Base-by-base conservation (phyloP, 2,113 vertebrate species). In the Cyprinus carpio region DNA sequence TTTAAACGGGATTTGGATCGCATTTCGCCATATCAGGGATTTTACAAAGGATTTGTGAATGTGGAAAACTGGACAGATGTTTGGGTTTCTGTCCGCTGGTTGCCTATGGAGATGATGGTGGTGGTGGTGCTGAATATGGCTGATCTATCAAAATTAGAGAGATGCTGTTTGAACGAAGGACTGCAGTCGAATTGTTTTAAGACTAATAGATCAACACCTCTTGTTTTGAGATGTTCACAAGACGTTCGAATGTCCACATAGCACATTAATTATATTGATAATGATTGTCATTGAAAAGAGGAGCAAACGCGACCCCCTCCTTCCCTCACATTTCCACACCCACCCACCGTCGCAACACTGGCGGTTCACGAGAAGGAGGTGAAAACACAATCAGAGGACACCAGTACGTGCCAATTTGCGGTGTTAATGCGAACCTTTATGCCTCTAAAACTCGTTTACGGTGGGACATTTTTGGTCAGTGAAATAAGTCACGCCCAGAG, bases 401-500 rank as follows among this genome's bases (percentile, higher is more conserved):
- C 1, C 43, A 72, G 25, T 51, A 43, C 25, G 16, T n/a, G 31
- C 5, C 76, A n/a, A 16, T 29, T 82, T 31, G 25, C 23, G n/a
- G 79, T 81, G 58, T 20, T 46, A 69, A 60, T 3, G 8, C 16
- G 43, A 64, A 58, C 16, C 25, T 62, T 82, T 12, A 9, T 25
- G 54, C 29, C 18, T 34, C 8, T 5, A n/a, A 76, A 40, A n/a
- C 27, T 25, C 31, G 40, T 23, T 40, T 54, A 34, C 34, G 34
- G 64, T 56, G 40, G 40, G 51, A 31, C 37, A 81, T 86, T 82
- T 75, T 82, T 82, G 51, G 56, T 34, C 46, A 16, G 71, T 77
- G 43, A 82, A 58, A 60, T n/a, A 49, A 46, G 88, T 67, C 84
- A 89, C 88, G 78, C 88, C 88, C 87, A 82, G 87, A 88, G 84